These are phyloP conservation scores for Selene dorsalis DNA, from an alignment of 2,797 vertebrate species.

Conservation along the genomic window DNA sequence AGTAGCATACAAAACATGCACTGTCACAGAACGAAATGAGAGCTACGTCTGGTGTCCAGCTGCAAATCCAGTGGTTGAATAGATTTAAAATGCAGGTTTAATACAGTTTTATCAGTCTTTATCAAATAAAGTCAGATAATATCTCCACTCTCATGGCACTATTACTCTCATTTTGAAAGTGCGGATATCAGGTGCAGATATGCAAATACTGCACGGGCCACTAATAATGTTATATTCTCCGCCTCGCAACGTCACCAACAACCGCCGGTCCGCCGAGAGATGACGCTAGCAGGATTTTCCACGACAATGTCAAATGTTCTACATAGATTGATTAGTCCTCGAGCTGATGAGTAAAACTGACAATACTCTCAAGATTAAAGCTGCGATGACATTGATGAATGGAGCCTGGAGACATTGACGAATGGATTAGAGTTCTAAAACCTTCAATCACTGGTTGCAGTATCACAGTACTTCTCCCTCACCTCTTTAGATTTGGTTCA, in stretches of 20 bases:
- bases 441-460: constrained; percentile 64
- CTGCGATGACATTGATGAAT: constrained; percentile 74
- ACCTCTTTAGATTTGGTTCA: constrained; percentile 41
- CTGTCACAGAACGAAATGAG: background rate
- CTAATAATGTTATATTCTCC: constrained; percentile 16
- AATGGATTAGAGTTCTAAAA: constrained; percentile 70
- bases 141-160: background rate
- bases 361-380: constrained; percentile 70
- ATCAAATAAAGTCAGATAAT: background rate
- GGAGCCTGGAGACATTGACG: constrained; percentile 66
- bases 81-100: background rate
- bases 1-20: background rate
- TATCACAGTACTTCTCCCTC: constrained; percentile 33
- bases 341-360: constrained; percentile 70
- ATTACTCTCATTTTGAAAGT: background rate
- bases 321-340: constrained; percentile 71
- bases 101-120: background rate
- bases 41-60: too few species aligned
- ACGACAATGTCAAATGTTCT: constrained; percentile 67
- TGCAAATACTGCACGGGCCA: too few species aligned
- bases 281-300: constrained; percentile 50
- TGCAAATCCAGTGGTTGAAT: background rate
- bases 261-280: constrained; percentile 17
- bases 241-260: constrained; percentile 6
- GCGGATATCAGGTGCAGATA: constrained; percentile 5